These are phyloP conservation scores for Tetrao urogallus DNA, from an alignment of 2,113 vertebrate genomes.

Conservation along the genomic window DNA sequence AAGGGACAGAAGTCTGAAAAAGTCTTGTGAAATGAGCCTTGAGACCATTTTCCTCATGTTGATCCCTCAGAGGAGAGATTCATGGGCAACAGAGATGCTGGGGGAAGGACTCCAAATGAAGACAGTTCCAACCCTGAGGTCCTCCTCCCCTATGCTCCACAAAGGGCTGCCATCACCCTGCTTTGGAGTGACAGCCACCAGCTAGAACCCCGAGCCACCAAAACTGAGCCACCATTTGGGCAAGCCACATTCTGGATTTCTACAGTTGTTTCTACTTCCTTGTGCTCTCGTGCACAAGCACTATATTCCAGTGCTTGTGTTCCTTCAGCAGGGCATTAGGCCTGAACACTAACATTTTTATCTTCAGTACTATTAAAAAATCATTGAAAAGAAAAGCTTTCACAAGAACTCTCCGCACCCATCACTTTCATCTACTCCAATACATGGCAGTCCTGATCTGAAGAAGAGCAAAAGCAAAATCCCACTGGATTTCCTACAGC, in stretches of 20 bases:
- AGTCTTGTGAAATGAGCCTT: background rate
- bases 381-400: background rate
- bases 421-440: background rate
- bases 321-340: background rate
- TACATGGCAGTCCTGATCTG: background rate
- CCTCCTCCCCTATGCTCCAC: accelerated
- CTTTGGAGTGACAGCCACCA: background rate
- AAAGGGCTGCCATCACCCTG: background rate
- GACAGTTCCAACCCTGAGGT: background rate
- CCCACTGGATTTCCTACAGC: accelerated
- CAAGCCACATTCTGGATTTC: background rate
- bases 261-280: background rate
- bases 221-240: background rate
- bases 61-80: background rate
- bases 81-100: accelerated
- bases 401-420: background rate
- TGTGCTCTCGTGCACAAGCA: background rate
- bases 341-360: background rate
- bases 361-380: background rate
- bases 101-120: background rate
- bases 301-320: background rate
- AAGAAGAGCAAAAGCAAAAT: background rate
- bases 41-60: background rate
- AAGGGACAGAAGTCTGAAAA: background rate
- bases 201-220: accelerated